phyloP scores from a whole-genome alignment of 2,888 invertebrate species.

The Troides helena region DNA sequence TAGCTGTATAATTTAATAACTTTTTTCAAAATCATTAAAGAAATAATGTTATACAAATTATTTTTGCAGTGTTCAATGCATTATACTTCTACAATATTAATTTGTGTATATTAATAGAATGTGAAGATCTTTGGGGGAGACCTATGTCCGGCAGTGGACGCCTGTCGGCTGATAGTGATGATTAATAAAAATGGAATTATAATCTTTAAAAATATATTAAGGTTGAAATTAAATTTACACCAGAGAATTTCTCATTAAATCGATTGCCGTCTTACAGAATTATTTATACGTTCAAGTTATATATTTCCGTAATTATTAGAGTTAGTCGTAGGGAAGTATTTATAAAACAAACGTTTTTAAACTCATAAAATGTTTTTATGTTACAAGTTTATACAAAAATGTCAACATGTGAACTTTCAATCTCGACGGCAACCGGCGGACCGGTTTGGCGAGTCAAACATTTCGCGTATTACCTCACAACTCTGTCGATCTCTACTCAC shows the following conservation, averaged over 20 bases:
- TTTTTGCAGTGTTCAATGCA: background rate
- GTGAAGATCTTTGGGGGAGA: too few relatives aligned
- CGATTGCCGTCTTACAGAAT: background rate
- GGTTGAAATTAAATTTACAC: too few relatives aligned
- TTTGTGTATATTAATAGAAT: background rate
- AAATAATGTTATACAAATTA: background rate
- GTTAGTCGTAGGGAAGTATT: background rate
- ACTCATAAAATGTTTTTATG: background rate
- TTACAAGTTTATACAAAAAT: constrained; percentile 37
- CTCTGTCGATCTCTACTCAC: constrained; percentile 20
- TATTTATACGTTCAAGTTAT: constrained; percentile 2
- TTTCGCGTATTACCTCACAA: constrained; percentile 40
- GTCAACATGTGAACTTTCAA: constrained; percentile 54
- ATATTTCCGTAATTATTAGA: background rate
- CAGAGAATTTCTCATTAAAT: too few relatives aligned
- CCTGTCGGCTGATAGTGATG: too few relatives aligned
- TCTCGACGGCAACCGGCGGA: constrained; percentile 43
- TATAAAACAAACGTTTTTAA: background rate
- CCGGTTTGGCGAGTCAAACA: constrained; percentile 46
- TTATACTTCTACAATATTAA: background rate
- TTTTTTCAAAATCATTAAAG: background rate
- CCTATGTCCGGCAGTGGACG: too few relatives aligned
- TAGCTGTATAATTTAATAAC: background rate
- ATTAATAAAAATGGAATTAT: too few relatives aligned
- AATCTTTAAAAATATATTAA: too few relatives aligned